Evolutionary conservation across 2,113 vertebrate genomes (phyloP).

Genomic region (Clinocottus analis): DNA sequence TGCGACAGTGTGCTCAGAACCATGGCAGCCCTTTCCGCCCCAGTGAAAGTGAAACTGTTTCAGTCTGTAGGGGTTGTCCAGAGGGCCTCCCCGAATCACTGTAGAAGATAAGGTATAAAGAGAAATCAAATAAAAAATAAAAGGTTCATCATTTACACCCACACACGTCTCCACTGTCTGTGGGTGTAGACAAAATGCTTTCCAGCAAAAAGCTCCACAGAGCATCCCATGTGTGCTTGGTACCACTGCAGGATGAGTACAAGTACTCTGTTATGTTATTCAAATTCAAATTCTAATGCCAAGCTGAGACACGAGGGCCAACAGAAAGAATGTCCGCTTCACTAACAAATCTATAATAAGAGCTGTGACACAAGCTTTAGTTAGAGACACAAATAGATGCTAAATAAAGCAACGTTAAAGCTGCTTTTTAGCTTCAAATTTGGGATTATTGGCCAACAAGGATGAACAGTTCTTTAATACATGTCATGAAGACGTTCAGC

Average conservation of each 20-base stretch:
- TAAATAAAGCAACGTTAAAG: conserved; percentile 20
- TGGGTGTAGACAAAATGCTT: conserved; percentile 11
- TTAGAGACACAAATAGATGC: conserved; percentile 33
- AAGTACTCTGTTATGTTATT: no score
- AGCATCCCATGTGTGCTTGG: conserved; percentile 12
- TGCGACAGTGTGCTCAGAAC: conserved; percentile 93
- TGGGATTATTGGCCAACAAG: neutral
- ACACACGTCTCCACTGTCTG: neutral
- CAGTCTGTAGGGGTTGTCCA: conserved; percentile 90
- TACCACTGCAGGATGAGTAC: conserved; percentile 8
- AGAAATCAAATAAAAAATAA: neutral
- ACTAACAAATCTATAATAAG: conserved; percentile 14
- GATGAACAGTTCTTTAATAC: neutral
- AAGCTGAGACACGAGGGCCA: conserved; percentile 16
- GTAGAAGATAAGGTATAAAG: conserved; percentile 22
- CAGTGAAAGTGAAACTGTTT: conserved; percentile 99
- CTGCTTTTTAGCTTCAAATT: conserved; percentile 14
- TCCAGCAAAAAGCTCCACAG: neutral
- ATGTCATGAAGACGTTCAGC: neutral
- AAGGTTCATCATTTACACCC: neutral
- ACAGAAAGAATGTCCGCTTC: neutral
- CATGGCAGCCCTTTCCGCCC: conserved; percentile 88
- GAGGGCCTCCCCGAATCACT: conserved; percentile 92
- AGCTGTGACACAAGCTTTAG: conserved; percentile 15
- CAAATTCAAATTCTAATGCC: conserved; percentile 2